Evolutionary conservation across 2,888 invertebrate genomes (phyloP).

Genomic region (Phyllotreta striolata): DNA sequence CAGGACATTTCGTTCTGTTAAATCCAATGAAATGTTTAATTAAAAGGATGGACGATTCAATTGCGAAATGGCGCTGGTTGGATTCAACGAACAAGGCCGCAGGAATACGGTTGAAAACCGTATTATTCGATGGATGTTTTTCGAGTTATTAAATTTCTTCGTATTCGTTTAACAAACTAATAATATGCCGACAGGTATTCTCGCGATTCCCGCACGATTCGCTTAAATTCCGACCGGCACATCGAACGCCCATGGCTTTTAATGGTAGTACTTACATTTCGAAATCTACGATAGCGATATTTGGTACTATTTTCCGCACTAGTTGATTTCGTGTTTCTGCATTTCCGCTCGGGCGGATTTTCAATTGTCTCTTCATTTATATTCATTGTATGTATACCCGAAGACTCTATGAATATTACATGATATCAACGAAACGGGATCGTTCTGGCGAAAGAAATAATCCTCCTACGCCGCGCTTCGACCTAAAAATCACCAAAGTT

Average conservation of each 20-base stretch:
- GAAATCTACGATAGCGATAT: slow-evolving; percentile 28
- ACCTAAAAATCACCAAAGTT: no score
- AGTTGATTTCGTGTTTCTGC: slow-evolving; percentile 31
- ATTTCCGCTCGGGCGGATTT: slow-evolving; percentile 35
- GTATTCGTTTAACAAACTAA: no score
- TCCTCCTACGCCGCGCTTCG: no score
- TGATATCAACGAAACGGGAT: slow-evolving; percentile 12
- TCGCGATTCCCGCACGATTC: slow-evolving; percentile 1
- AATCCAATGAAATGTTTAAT: slow-evolving; percentile 9
- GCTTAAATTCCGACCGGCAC: neutral
- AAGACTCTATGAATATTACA: slow-evolving; percentile 29
- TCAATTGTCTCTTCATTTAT: slow-evolving; percentile 36
- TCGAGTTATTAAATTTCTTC: no score
- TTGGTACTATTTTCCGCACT: slow-evolving; percentile 34
- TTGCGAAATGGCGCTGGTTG: no score
- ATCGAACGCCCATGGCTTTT: slow-evolving; percentile 18
- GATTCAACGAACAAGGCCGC: no score
- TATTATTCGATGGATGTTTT: no score
- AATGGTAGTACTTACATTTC: slow-evolving; percentile 11
- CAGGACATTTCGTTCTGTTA: slow-evolving; percentile 5
- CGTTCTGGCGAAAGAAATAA: neutral
- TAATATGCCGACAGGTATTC: no score
- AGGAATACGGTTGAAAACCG: no score
- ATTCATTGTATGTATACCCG: slow-evolving; percentile 25
- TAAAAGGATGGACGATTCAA: neutral